Conservation (phyloP, 2,113 vertebrate species). For the Diadophis punctatus region DNA sequence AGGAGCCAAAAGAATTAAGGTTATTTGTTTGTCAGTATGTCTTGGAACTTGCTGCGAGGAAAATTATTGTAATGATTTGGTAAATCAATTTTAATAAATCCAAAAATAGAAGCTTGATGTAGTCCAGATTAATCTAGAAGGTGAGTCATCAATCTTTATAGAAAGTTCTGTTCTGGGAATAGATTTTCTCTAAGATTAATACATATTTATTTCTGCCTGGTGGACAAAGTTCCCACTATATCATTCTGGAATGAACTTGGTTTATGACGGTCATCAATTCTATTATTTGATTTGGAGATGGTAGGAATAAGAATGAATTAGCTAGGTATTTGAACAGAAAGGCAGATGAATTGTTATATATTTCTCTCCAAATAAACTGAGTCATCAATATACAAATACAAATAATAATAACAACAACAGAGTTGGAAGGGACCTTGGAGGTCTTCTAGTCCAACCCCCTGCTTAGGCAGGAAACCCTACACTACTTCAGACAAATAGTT, state of each 20-base stretch:
- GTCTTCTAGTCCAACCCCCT: too few relatives aligned
- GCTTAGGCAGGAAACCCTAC: too few relatives aligned
- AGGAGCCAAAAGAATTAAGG: not conserved
- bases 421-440: too few relatives aligned
- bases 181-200: not conserved
- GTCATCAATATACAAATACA: not conserved
- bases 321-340: not conserved
- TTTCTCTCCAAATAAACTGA: not conserved
- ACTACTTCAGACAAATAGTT: too few relatives aligned
- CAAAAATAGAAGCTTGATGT: not conserved
- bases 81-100: not conserved
- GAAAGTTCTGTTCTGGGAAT: not conserved
- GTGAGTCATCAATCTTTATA: not conserved
- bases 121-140: not conserved
- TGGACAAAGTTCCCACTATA: not conserved
- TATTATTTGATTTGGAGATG: not conserved
- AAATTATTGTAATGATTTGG: not conserved
- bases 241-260: not conserved
- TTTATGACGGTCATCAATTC: not conserved
- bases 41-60: not conserved
- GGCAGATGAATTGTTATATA: not conserved
- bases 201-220: not conserved
- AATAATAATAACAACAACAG: too few relatives aligned
- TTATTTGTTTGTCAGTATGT: not conserved
- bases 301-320: not conserved